Conservation (phyloP, 2,797 vertebrate genomes). For the Microctenopoma lineatum region DNA sequence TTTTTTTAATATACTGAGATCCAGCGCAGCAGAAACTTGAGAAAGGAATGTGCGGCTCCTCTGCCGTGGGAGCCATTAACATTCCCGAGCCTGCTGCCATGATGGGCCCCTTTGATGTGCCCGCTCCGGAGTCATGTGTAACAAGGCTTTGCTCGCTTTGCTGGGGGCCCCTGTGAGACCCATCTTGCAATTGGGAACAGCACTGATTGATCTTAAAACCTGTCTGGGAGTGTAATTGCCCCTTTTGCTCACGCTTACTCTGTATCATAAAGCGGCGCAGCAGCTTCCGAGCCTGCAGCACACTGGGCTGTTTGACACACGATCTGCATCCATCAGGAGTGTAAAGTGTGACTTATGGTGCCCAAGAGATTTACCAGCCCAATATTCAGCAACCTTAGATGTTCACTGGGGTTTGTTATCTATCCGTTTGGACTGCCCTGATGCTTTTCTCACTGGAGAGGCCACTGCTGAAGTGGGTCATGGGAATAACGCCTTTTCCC, state of each 20-base stretch:
- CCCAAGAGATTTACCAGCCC: conserved; percentile 50
- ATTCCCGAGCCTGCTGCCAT: conserved; percentile 49
- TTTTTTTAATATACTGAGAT: neutral
- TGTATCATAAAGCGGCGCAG: conserved; percentile 33
- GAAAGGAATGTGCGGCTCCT: conserved; percentile 27
- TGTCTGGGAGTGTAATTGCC: conserved; percentile 64
- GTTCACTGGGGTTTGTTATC: conserved; percentile 56
- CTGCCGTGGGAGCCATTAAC: conserved; percentile 64
- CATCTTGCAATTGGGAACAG: conserved; percentile 54
- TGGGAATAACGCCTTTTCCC: conserved; percentile 54
- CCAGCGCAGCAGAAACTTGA: conserved; percentile 27
- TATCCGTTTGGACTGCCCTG: conserved; percentile 27
- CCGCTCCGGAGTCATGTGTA: conserved; percentile 63
- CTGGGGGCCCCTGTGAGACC: conserved; percentile 57
- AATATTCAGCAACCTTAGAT: conserved; percentile 42
- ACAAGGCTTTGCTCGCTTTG: conserved; percentile 38
- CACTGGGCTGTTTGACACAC: conserved; percentile 55
- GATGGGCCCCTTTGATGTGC: conserved; percentile 68
- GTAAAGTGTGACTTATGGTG: conserved; percentile 53
- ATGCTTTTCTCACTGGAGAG: conserved; percentile 30
- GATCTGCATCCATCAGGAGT: conserved; percentile 51
- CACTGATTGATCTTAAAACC: conserved; percentile 69
- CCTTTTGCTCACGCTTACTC: conserved; percentile 31
- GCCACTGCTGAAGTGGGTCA: conserved; percentile 24
- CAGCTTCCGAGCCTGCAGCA: conserved; percentile 29